Percentiles rank a stretch among this genome's conserved stretches.
These are phyloP conservation scores for Apoda limacodes DNA, from an alignment of 2,888 invertebrate species.

Conservation along the genomic window DNA sequence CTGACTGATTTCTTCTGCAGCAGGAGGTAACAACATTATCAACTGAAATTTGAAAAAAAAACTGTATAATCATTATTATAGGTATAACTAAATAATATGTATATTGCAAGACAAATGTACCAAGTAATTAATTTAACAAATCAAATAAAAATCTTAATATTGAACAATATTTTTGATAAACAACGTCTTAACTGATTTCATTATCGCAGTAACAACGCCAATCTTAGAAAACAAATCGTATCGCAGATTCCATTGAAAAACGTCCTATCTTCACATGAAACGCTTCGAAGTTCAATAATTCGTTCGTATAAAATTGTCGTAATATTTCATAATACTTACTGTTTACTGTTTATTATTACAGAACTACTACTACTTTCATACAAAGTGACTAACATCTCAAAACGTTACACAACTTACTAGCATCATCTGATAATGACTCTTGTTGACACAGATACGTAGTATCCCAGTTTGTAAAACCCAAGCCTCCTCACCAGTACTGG, in stretches of 20 bases:
- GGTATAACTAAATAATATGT: too few species aligned
- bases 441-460: conserved; percentile 41
- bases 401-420: too few species aligned
- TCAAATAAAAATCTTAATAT: conserved; percentile 3
- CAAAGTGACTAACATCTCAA: too few species aligned
- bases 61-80: too few species aligned
- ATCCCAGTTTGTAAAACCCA: conserved; percentile 52
- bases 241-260: conserved; percentile 10
- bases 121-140: background rate
- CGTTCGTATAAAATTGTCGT: conserved; percentile 4
- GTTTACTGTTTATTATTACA: background rate
- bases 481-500: conserved; percentile 59
- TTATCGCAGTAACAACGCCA: conserved; percentile 11
- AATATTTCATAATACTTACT: conserved; percentile 2
- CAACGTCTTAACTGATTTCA: conserved; percentile 10
- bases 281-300: conserved; percentile 2
- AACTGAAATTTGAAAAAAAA: conserved; percentile 2
- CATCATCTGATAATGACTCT: background rate
- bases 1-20: too few species aligned
- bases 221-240: conserved; percentile 11
- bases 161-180: conserved; percentile 10
- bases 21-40: conserved; percentile 1
- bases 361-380: too few species aligned
- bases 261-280: conserved; percentile 8
- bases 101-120: background rate